Base-by-base conservation (phyloP, 2,113 vertebrate species). In the Tichodroma muraria region DNA sequence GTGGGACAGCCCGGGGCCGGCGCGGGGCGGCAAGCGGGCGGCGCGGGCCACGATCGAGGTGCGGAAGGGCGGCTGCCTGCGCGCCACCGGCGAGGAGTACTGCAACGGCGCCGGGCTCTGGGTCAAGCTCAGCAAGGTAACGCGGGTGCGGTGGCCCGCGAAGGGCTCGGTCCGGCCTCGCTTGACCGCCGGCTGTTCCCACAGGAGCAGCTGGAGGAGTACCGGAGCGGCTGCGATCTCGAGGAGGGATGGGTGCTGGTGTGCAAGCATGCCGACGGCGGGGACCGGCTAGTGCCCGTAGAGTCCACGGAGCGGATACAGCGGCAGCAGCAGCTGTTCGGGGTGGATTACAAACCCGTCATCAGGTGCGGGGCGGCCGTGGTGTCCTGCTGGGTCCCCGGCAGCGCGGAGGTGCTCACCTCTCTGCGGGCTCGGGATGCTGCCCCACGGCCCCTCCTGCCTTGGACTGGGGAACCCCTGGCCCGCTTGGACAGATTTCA, bases 191-290 rank as follows among this genome's bases (percentile, higher is more conserved):
- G 13, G 33, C 81, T 86, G 49, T 63, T 6, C 54, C 79, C 45
- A 23, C 97, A 99, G 99, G 99, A 99, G 94, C 99, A 99, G 97
- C 96, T 99, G 97, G 98, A 99, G 57, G 99, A 99, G 94, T 98
- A 98, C 90, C 96, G 98, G 63, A 97, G 96, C 8, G 98, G 98
- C 85, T 98, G 98, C 95, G 98, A 98, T 18, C 88, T 99, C 77
- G 98, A 98, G 25, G 99, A 99, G 95, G 99, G 98, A 53, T 99
- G 99, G 99, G 98, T 99, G 80, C 97, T 99, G 75, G 98, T 99
- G 56, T 99, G 99, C 95, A 99, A 99, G 75, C 98, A 99, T 79
- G 98, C 98, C 0, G 99, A 99, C 65, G 98, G 99, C 49, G 99
- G 99, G 11, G 99, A 99, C 97, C 97, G 98, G 60, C 98, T 99